phyloP scores from a whole-genome alignment of 2,888 invertebrate species.

The Eustalomyia histrio region DNA sequence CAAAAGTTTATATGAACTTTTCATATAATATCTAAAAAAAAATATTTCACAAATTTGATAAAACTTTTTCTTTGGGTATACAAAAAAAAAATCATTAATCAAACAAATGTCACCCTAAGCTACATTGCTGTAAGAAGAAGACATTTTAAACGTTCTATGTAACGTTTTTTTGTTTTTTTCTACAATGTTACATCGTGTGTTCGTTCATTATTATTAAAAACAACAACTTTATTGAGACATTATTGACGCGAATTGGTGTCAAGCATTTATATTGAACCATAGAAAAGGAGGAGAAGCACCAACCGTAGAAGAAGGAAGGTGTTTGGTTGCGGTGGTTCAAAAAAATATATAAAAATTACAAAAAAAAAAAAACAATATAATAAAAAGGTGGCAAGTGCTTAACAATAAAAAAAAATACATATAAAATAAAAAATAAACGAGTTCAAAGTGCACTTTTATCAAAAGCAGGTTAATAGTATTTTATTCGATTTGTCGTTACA shows the following conservation, averaged over 20 bases:
- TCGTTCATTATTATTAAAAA: slow-evolving; percentile 55
- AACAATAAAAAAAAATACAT: slow-evolving; percentile 20
- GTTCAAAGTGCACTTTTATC: slow-evolving; percentile 67
- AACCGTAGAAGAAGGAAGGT: neutral
- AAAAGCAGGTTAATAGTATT: slow-evolving; percentile 75
- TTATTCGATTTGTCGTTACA: slow-evolving; percentile 23
- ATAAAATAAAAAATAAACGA: slow-evolving; percentile 46
- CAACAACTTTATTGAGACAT: slow-evolving; percentile 73
- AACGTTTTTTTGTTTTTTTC: neutral
- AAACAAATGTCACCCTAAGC: neutral
- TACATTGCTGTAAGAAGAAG: neutral
- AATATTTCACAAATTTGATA: too few relatives aligned
- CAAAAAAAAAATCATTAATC: too few relatives aligned
- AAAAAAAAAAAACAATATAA: neutral
- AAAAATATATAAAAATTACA: neutral
- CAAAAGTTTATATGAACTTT: too few relatives aligned
- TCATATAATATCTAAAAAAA: too few relatives aligned
- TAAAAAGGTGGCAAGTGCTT: slow-evolving; percentile 60
- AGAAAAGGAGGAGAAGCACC: neutral
- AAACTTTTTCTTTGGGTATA: too few relatives aligned
- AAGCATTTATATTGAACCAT: slow-evolving; percentile 48
- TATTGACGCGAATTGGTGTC: slow-evolving; percentile 71
- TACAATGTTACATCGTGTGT: neutral
- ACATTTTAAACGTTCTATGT: neutral
- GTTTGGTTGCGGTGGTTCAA: neutral